A percentile compares a stretch with the other conserved stretches of the same genome.
phyloP scores from a whole-genome alignment of 2,797 vertebrate genomes.

The Neosilurus mollespiculum region DNA sequence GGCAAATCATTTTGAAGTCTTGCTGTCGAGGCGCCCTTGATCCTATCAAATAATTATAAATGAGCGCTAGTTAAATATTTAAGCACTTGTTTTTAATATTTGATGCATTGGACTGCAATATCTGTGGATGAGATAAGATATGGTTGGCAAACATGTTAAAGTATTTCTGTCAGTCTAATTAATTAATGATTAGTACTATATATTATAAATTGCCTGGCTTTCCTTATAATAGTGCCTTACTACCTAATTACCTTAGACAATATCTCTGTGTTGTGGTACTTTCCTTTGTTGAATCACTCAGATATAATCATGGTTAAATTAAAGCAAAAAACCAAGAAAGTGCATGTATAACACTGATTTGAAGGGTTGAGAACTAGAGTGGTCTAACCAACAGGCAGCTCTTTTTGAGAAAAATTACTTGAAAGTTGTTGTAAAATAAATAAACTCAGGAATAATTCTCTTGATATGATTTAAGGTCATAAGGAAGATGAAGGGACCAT shows the following conservation, averaged over 20 bases:
- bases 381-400: too few relatives aligned
- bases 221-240: background rate
- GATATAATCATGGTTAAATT: background rate
- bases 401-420: too few relatives aligned
- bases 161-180: constrained; percentile 23
- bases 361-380: too few relatives aligned
- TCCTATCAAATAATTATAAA: constrained; percentile 60
- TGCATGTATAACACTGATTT: background rate
- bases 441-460: too few relatives aligned
- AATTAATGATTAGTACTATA: constrained; percentile 20
- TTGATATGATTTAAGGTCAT: too few relatives aligned
- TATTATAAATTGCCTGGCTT: constrained; percentile 10
- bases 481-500: too few relatives aligned
- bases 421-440: too few relatives aligned
- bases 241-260: background rate
- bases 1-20: constrained; percentile 52
- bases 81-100: constrained; percentile 60
- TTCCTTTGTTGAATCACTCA: background rate
- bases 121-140: constrained; percentile 15
- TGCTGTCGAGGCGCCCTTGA: constrained; percentile 53
- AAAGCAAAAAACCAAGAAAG: background rate
- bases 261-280: constrained; percentile 4
- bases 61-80: constrained; percentile 63
- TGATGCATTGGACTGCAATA: constrained; percentile 54
- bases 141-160: constrained; percentile 28